Evolutionary conservation across 2,113 vertebrate genomes (phyloP).

Genomic region (Pterocles gutturalis): DNA sequence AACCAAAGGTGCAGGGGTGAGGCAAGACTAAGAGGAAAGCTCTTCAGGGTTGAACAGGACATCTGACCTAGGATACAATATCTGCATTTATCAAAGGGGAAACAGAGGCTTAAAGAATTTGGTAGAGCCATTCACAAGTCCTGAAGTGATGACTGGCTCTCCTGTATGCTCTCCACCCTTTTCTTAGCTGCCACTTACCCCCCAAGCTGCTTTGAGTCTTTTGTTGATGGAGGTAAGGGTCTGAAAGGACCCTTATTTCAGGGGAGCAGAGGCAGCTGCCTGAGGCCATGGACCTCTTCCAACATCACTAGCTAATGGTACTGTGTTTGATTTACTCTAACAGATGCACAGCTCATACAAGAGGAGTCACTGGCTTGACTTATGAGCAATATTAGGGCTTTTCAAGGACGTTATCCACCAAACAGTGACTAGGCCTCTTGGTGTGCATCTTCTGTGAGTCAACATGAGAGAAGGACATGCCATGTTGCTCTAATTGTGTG

Average conservation of each 20-base stretch:
- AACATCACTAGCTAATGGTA: not conserved
- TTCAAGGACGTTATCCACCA: not conserved
- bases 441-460: not conserved
- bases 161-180: not conserved
- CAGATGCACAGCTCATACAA: not conserved
- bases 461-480: not conserved
- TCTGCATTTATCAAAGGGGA: not conserved
- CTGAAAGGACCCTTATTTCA: not conserved
- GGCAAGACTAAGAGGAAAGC: not conserved
- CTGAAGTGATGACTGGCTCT: not conserved
- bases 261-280: not conserved
- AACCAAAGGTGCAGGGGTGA: accelerated
- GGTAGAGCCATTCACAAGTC: not conserved
- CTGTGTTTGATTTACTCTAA: not conserved
- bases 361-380: not conserved
- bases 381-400: not conserved
- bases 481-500: accelerated
- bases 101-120: not conserved
- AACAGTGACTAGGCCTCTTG: not conserved
- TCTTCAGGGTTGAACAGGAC: not conserved
- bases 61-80: not conserved
- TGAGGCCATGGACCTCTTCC: not conserved
- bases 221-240: not conserved
- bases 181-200: not conserved
- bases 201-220: not conserved